Conservation (phyloP, 2,113 vertebrate genomes). For the Camelus dromedarius region DNA sequence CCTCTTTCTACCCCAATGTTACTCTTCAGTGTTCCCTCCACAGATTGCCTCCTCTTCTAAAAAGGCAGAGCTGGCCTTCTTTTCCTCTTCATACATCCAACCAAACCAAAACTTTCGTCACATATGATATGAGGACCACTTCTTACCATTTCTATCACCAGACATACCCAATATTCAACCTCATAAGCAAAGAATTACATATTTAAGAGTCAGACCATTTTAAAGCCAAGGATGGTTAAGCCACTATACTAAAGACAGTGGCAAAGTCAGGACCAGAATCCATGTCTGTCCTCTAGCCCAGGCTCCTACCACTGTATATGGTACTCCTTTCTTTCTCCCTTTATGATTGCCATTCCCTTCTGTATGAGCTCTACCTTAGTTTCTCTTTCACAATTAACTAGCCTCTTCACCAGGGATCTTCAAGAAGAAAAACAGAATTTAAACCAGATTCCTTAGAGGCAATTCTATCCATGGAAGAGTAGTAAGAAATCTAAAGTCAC, state of each 20-base stretch:
- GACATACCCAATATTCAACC: background rate
- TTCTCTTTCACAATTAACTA: slow-evolving; percentile 17
- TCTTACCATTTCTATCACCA: slow-evolving; percentile 34
- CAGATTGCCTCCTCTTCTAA: background rate
- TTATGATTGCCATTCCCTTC: background rate
- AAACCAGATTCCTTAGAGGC: slow-evolving; percentile 1
- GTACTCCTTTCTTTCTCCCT: background rate
- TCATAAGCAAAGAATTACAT: slow-evolving; percentile 33
- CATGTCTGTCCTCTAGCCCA: background rate
- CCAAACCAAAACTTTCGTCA: slow-evolving; percentile 39
- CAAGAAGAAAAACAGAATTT: slow-evolving; percentile 35
- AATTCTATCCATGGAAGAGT: background rate
- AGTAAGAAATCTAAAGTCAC: slow-evolving; percentile 40
- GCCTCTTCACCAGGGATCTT: background rate
- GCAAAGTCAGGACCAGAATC: background rate
- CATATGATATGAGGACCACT: background rate
- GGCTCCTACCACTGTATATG: background rate
- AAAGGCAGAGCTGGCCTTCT: background rate
- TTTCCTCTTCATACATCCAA: background rate
- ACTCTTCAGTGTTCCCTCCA: background rate
- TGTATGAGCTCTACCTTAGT: background rate
- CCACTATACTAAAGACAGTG: background rate
- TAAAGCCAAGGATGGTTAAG: background rate
- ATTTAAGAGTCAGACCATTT: background rate
- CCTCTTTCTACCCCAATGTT: background rate